Percentiles rank a stretch among this genome's conserved stretches.
phyloP scores from a whole-genome alignment of 1,140 invertebrate genomes.

The Cyclina sinensis region DNA sequence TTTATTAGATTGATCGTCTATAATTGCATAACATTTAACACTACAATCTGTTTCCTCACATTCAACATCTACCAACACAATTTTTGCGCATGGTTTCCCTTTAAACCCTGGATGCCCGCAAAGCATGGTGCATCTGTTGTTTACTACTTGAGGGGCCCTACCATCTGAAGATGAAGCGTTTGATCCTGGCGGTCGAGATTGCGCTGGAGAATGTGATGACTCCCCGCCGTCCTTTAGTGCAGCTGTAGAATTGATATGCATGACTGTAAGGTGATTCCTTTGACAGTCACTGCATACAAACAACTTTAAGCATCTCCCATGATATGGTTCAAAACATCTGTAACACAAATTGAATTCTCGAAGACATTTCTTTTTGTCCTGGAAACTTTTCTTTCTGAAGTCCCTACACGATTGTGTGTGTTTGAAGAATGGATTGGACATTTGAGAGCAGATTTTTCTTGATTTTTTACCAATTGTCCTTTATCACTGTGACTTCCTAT shows the following conservation, averaged over 20 bases:
- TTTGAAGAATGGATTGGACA: conserved; percentile 13
- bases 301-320: neutral
- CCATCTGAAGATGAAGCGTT: neutral
- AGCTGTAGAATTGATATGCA: conserved; percentile 10
- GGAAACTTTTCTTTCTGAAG: conserved; percentile 1
- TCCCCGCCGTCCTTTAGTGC: conserved; percentile 3
- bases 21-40: conserved; percentile 10
- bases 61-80: conserved; percentile 8
- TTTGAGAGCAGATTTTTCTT: neutral
- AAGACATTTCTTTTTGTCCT: neutral
- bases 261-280: neutral
- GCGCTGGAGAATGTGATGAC: neutral
- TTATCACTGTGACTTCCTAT: neutral
- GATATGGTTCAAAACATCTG: neutral
- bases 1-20: conserved; percentile 14
- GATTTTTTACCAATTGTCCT: neutral
- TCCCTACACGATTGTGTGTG: neutral
- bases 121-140: neutral
- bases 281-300: neutral
- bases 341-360: neutral
- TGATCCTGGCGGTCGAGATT: neutral
- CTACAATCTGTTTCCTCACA: conserved; percentile 4
- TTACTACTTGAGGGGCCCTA: conserved; percentile 7
- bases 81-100: conserved; percentile 2
- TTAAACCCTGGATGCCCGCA: too few species aligned